These are phyloP conservation scores for Mimas tiliae DNA, from an alignment of 2,888 invertebrate genomes.

Conservation along the genomic window DNA sequence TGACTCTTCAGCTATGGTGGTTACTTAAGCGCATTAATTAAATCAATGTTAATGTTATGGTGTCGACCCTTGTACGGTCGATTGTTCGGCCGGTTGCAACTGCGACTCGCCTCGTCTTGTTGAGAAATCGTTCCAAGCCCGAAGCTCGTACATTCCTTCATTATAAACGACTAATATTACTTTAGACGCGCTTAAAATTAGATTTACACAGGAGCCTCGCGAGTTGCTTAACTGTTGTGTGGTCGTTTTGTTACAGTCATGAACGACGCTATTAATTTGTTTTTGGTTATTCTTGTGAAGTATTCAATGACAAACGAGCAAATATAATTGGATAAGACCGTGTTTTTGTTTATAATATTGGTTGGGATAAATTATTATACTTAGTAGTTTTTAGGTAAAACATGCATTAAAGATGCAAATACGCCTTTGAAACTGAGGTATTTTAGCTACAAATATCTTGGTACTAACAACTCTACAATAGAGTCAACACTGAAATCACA, in stretches of 20 bases:
- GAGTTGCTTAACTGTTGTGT: conserved; percentile 14
- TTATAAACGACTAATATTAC: conserved; percentile 46
- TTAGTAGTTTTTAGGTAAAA: background rate
- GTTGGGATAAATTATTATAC: background rate
- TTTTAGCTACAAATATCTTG: too few species aligned
- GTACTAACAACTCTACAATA: too few species aligned
- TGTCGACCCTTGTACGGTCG: conserved; percentile 31
- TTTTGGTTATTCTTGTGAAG: conserved; percentile 9
- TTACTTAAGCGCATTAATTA: background rate
- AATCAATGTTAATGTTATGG: background rate
- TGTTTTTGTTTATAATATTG: background rate
- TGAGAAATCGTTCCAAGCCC: conserved; percentile 46
- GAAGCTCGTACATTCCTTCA: conserved; percentile 33
- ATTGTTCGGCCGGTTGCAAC: conserved; percentile 32
- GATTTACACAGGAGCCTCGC: conserved; percentile 16
- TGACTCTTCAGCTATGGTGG: background rate
- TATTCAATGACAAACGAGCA: background rate
- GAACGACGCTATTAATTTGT: conserved; percentile 24
- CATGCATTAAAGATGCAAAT: background rate
- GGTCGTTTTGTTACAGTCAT: conserved; percentile 4
- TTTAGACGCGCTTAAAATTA: conserved; percentile 41
- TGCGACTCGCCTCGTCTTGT: conserved; percentile 48
- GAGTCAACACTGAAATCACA: too few species aligned
- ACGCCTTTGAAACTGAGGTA: too few species aligned
- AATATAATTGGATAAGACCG: background rate